These are phyloP conservation scores for Stichodactyla helianthus DNA, from an alignment of 64 coral and sea anemone genomes.

Conservation along the genomic window DNA sequence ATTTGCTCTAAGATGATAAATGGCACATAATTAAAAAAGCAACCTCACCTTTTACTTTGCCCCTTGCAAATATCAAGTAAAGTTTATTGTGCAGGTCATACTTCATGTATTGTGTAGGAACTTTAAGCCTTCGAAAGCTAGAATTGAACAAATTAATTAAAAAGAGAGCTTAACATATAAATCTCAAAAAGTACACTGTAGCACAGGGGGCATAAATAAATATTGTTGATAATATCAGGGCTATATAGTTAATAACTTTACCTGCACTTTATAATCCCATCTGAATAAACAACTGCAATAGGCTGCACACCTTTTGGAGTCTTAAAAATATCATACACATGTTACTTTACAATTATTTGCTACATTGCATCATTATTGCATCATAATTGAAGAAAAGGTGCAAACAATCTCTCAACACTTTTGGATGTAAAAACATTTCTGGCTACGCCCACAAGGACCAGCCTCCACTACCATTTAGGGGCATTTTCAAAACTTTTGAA, in stretches of 20 bases:
- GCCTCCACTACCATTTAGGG: no score
- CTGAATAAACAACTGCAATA: not conserved
- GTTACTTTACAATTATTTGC: no score
- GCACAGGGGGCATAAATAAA: no score
- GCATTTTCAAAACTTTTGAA: no score
- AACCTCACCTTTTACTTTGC: not conserved
- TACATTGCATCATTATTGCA: no score
- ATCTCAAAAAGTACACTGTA: no score
- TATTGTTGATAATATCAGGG: no score
- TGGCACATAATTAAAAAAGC: not conserved
- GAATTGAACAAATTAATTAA: not conserved
- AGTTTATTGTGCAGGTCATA: conserved; percentile 9
- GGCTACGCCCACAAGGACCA: no score
- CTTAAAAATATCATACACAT: not conserved
- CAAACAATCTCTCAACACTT: no score
- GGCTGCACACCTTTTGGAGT: not conserved
- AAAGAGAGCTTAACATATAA: not conserved
- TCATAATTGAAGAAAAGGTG: no score
- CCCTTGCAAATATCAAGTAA: conserved; percentile 18
- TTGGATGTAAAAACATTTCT: no score
- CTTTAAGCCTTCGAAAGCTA: not conserved
- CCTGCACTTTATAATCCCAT: conserved; percentile 8
- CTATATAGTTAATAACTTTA: not conserved
- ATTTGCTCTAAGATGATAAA: not conserved
- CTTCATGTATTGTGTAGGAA: conserved; percentile 13